Evolutionary conservation across 2,888 invertebrate species (phyloP), one percentile per base, ranked within the genome.

Genomic region (Machimus atricapillus): DNA sequence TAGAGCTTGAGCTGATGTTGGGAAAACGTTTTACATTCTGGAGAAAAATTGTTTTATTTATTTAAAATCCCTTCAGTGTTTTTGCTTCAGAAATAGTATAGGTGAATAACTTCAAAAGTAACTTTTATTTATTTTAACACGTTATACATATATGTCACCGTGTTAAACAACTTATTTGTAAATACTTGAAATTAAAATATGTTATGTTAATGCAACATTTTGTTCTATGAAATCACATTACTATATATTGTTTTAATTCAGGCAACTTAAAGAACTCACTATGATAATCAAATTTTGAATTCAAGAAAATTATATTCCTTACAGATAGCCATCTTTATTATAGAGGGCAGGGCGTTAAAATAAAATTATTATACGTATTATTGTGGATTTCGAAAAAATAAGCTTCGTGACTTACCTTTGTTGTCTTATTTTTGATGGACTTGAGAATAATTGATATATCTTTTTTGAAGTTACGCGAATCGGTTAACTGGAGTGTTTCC

Each of bases 371-470:
- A n/a, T n/a, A 52, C 3, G 4, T 3, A 31, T 31, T 31, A 31
- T 31, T 31, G 3, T 46, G 16, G 1, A 46, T 14, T 1, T 46
- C 4, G 46, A n/a, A 52, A 52, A 52, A n/a, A 1, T 52, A 58
- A 37, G 8, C 7, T n/a, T 19, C 2, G 6, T 12, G 1, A 58
- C 74, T 83, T 73, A 86, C 31, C 27, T 87, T 88, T 79, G 85
- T 9, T 6, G 27, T 14, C 31, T 52, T 86, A 58, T 90, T 91
- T 56, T 90, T 90, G 34, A 94, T 90, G 79, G 95, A 94, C 90
- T 95, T 96, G 19, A 95, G 93, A 8, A 94, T 94, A 5, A 96
- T 92, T 89, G 94, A 93, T 5, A 96, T 93, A 90, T 96, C 95
- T 92, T 95, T 95, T 90, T 95, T 94, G 82, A 95, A 94, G 89